Base-by-base conservation (phyloP, 2,888 invertebrate genomes). In the Cylloceria caligata region DNA sequence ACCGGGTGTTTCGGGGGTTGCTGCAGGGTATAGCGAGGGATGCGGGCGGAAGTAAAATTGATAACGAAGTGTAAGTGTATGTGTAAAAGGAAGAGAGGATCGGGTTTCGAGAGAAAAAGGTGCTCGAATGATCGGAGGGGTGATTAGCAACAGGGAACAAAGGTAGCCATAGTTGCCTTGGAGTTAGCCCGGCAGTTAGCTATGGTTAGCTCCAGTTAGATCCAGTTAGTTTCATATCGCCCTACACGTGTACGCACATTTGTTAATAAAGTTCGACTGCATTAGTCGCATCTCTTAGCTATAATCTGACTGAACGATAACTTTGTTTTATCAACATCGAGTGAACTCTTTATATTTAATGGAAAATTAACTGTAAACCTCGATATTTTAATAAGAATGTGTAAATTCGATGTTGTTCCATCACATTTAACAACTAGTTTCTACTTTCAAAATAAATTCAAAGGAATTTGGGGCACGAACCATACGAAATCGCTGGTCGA, bases 1-100 rank as follows among this genome's bases (percentile, higher is more conserved):
- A 62, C 36, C 57, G 57, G 30, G 57, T 60, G 34, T 60, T 60
- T 60, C 34, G 57, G 16, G 34, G 57, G 57, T 60, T 36, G 57
- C 16, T 34, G 27, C 6, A n/a, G 27, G 13, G 27, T 57, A 30
- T 6, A n/a, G 16, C n/a, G 16, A 30, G 30, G 34, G 16, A 60
- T 34, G 57, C 36, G 57, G 57, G n/a, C 34, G 30, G 57, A 60
- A 60, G 57, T 60, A 34, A 60, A n/a, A 34, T 7, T n/a, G 57
- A 34, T 34, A 60, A 60, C 16, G n/a, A 36, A 30, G 57, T 60
- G 57, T 34, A 9, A 9, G 57, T 34, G n/a, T 60, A 34, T 19
- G 9, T 60, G 57, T 36, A 16, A 34, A 34, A 9, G 57, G 57
- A 34, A n/a, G 34, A 30, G 34, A 60, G 34, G n/a, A 9, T 60